Evolutionary conservation across 2,113 vertebrate genomes (phyloP).

Genomic region (Microtus montanus): DNA sequence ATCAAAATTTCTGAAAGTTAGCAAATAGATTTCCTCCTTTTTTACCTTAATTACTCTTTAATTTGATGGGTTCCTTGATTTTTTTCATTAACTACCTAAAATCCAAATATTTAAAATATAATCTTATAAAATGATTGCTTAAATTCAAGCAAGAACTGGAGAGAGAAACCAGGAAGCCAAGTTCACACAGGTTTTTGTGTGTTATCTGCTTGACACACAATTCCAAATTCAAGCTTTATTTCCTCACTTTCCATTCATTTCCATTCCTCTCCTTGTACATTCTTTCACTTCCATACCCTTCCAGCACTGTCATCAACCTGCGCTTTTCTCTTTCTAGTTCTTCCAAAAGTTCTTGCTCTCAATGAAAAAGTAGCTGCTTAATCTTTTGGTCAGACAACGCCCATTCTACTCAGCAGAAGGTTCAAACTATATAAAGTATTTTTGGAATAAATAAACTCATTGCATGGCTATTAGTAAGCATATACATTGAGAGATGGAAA

Average conservation of each 20-base stretch:
- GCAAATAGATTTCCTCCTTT: neutral
- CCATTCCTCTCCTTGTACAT: accelerated
- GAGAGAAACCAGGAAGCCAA: neutral
- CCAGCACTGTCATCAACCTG: accelerated
- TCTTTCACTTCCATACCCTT: accelerated
- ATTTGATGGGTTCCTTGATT: neutral
- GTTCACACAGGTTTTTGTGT: neutral
- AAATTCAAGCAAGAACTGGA: neutral
- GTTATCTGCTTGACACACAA: neutral
- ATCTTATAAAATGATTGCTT: neutral
- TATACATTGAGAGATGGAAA: neutral
- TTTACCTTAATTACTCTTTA: neutral
- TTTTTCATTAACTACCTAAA: neutral
- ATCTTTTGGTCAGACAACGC: too few species aligned
- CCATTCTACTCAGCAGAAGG: neutral
- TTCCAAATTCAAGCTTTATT: neutral
- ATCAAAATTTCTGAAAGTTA: neutral
- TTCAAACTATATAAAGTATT: neutral
- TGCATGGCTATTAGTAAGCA: neutral
- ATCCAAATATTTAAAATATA: neutral
- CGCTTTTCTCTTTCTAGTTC: neutral
- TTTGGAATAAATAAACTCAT: neutral
- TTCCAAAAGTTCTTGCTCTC: neutral
- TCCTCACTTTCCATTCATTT: accelerated
- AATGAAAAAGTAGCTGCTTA: neutral